These are phyloP conservation scores for Sarcophaga caerulescens DNA, from an alignment of 2,888 invertebrate species.

Conservation along the genomic window DNA sequence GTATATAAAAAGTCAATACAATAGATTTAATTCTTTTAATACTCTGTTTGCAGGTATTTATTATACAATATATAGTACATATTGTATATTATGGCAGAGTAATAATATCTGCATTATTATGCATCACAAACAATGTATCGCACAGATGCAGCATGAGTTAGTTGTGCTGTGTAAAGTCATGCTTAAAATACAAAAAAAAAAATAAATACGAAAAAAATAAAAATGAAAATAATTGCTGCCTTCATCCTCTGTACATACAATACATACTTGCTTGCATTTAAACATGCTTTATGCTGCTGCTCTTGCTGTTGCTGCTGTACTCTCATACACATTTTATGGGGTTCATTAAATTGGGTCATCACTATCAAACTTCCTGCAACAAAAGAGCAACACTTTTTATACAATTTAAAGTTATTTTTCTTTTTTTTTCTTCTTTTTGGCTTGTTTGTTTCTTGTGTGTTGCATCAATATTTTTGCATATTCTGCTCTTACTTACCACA, in stretches of 20 bases:
- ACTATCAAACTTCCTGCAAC: constrained; percentile 77
- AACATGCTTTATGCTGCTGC: neutral
- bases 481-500: constrained; percentile 3
- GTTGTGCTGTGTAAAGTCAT: constrained; percentile 22
- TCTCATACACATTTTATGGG: constrained; percentile 62
- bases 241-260: constrained; percentile 3
- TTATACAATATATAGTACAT: neutral
- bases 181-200: constrained; percentile 28
- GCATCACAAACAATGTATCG: neutral
- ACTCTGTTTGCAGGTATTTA: constrained; percentile 34
- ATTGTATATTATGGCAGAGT: neutral
- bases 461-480: constrained; percentile 53
- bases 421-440: neutral
- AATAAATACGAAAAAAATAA: constrained; percentile 25
- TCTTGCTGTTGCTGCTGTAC: neutral
- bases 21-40: constrained; percentile 9
- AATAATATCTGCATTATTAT: constrained; percentile 5
- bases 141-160: constrained; percentile 8
- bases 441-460: constrained; percentile 13
- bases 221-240: constrained; percentile 52
- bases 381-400: constrained; percentile 63
- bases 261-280: neutral
- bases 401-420: constrained; percentile 12
- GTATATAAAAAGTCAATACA: neutral
- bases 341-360: constrained; percentile 78